Evolutionary conservation across 2,113 vertebrate species (phyloP).

Genomic region (Triplophysa rosa): DNA sequence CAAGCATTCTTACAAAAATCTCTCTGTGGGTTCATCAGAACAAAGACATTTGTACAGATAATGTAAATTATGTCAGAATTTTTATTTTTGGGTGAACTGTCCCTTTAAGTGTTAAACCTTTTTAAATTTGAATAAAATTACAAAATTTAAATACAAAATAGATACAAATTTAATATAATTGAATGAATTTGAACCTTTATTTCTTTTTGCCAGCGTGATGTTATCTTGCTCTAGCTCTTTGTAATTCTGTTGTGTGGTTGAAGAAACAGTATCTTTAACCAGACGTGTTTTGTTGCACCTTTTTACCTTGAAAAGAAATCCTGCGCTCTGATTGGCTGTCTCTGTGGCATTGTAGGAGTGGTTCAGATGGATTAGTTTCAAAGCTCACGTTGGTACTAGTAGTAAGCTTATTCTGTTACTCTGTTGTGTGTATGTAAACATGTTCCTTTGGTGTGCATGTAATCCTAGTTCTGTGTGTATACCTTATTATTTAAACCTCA

Average conservation of each 20-base stretch:
- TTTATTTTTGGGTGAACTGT: no score
- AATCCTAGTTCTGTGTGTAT: no score
- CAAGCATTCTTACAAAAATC: no score
- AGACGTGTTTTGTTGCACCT: background rate
- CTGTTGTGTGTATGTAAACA: background rate
- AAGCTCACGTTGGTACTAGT: background rate
- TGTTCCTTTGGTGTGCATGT: background rate
- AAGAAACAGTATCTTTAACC: conserved; percentile 1
- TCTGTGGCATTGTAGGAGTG: background rate
- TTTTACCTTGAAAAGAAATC: conserved; percentile 45
- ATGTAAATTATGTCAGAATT: no score
- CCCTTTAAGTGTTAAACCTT: no score
- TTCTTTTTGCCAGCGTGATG: background rate
- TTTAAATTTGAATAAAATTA: no score
- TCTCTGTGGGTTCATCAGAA: no score
- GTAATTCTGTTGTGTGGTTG: background rate
- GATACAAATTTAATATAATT: no score
- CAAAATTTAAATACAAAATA: no score
- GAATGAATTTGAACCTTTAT: background rate
- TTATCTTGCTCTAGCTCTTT: background rate
- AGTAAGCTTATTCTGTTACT: background rate
- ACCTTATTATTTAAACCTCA: no score
- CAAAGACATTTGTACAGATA: no score
- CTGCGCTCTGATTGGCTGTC: conserved; percentile 30
- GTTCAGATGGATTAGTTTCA: conserved; percentile 7